Conservation (phyloP, 2,113 vertebrate species). For the Otolemur garnettii region DNA sequence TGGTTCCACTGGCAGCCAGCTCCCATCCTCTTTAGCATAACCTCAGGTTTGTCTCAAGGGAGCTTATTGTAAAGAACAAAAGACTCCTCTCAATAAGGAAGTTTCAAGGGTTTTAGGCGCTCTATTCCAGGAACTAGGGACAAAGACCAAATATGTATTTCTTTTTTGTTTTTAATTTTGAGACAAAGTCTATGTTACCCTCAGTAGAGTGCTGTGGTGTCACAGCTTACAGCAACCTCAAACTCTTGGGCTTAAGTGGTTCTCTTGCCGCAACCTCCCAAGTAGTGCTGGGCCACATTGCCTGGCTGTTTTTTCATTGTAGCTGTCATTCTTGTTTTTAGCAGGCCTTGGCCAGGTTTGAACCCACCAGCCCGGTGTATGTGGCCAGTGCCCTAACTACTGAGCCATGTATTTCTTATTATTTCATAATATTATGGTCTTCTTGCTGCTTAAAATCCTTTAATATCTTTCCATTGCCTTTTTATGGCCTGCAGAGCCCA, state of each 20-base stretch:
- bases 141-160: neutral
- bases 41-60: neutral
- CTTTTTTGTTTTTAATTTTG: neutral
- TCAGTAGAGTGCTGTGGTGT: no score
- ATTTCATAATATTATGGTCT: neutral
- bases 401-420: neutral
- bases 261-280: no score
- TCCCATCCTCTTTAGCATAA: neutral
- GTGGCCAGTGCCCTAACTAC: no score
- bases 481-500: neutral
- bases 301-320: no score
- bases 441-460: neutral
- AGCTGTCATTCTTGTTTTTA: no score
- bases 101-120: neutral
- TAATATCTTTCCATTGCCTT: neutral
- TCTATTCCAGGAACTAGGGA: neutral
- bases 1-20: neutral
- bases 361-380: no score
- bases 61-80: neutral
- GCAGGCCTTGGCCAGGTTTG: no score
- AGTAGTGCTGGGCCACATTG: no score
- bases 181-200: no score
- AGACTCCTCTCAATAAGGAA: neutral
- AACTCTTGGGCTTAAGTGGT: no score
- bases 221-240: no score